Conservation (phyloP, 2,797 vertebrate species). For the Dermochelys coriacea region DNA sequence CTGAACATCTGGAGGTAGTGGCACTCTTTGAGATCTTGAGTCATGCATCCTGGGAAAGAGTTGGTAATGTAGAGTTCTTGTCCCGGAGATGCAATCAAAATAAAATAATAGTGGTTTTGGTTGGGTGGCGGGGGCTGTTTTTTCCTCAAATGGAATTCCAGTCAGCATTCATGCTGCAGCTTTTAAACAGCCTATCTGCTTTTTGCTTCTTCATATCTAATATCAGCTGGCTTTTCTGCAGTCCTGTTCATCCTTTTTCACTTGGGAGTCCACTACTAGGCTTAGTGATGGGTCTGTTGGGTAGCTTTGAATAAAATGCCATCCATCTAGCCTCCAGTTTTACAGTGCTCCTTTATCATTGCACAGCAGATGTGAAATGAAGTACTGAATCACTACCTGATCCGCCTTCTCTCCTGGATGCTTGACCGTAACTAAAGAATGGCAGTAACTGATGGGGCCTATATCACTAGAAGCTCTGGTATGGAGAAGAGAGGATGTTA, state of each 20-base stretch:
- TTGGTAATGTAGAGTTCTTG: not conserved
- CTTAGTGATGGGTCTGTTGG: not conserved
- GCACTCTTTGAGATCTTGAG: not conserved
- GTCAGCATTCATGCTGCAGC: rapidly evolving
- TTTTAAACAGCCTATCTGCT: not conserved
- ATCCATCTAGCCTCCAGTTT: not conserved
- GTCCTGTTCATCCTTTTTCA: not conserved
- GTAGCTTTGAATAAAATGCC: not conserved
- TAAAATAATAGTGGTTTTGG: not conserved
- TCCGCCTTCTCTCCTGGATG: not conserved
- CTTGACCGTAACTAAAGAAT: not conserved
- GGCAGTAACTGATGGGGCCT: not conserved
- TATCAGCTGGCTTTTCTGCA: not conserved
- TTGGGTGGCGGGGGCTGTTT: rapidly evolving
- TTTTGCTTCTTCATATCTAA: not conserved
- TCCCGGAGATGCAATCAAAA: not conserved
- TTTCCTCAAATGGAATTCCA: not conserved
- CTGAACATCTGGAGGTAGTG: not conserved
- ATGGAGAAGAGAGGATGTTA: not conserved
- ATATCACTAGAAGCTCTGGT: not conserved
- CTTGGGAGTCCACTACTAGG: not conserved
- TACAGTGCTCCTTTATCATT: not conserved
- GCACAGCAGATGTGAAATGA: not conserved
- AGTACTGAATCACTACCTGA: not conserved
- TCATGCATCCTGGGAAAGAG: not conserved